These are phyloP conservation scores for Eunapius fragilis DNA, from an alignment of 37 sponge, comb jelly and placozoan species.

Conservation along the genomic window DNA sequence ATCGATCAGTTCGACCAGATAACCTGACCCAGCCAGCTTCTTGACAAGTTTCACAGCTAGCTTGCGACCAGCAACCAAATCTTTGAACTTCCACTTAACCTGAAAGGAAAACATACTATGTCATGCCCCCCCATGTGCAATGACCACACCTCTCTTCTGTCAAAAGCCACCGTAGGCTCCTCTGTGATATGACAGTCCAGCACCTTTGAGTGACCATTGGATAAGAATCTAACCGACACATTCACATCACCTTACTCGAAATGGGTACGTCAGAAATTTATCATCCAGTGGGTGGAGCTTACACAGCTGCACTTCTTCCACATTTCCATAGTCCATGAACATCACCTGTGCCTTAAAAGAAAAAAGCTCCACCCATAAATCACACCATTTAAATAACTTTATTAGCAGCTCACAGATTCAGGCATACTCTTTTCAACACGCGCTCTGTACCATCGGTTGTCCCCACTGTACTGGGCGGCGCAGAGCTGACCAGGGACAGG, in stretches of 20 bases:
- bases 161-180: neutral
- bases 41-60: neutral
- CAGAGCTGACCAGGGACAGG: conserved; percentile 6
- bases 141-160: neutral
- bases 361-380: no score
- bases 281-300: neutral
- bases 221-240: neutral
- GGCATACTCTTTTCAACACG: neutral
- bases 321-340: neutral
- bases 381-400: no score
- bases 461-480: neutral
- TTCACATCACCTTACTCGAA: neutral
- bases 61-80: neutral
- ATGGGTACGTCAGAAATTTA: neutral
- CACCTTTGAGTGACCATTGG: neutral
- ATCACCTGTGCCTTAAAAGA: neutral
- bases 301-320: neutral
- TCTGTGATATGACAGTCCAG: neutral
- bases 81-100: neutral
- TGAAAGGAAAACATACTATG: neutral
- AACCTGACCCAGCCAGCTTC: neutral
- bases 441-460: neutral
- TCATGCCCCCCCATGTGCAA: neutral
- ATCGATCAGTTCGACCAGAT: neutral
- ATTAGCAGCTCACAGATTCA: neutral